Percentiles rank a stretch among this genome's conserved stretches.
phyloP scores from a whole-genome alignment of 2,797 vertebrate genomes.

The Myiothlypis coronata region DNA sequence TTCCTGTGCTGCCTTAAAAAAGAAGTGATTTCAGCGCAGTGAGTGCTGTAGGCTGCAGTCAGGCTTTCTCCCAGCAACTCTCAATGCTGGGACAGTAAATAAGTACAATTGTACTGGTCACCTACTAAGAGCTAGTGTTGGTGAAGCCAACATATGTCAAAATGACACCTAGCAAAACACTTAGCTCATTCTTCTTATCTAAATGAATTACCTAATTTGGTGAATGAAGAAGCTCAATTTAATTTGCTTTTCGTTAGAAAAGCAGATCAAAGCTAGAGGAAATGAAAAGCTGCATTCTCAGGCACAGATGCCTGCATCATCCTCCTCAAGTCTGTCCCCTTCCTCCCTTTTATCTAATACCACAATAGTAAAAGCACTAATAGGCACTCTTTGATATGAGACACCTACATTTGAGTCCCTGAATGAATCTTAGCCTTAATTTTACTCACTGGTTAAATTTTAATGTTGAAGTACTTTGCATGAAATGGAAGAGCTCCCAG shows the following conservation, averaged over 20 bases:
- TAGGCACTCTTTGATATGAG: neutral
- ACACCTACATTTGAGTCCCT: neutral
- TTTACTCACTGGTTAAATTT: slow-evolving; percentile 21
- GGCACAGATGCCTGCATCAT: neutral
- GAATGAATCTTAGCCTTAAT: neutral
- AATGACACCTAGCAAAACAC: neutral
- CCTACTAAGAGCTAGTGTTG: neutral
- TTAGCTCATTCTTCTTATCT: neutral
- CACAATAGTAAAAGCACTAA: neutral
- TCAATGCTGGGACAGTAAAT: neutral
- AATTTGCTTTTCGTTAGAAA: neutral
- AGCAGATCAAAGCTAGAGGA: neutral
- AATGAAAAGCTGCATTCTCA: neutral
- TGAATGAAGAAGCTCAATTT: neutral
- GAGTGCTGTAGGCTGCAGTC: neutral
- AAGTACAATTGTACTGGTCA: neutral
- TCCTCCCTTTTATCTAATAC: neutral
- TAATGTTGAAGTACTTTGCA: slow-evolving; percentile 8
- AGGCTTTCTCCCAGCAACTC: neutral
- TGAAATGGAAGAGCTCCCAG: neutral
- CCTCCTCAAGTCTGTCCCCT: neutral
- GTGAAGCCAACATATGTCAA: neutral
- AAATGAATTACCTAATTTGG: neutral
- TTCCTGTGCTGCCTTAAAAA: neutral
- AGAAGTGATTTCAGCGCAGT: neutral